A percentile compares a stretch with the other conserved stretches of the same genome.
Conservation (phyloP, 1,140 invertebrate genomes). For the Muscidifurax raptorellus region DNA sequence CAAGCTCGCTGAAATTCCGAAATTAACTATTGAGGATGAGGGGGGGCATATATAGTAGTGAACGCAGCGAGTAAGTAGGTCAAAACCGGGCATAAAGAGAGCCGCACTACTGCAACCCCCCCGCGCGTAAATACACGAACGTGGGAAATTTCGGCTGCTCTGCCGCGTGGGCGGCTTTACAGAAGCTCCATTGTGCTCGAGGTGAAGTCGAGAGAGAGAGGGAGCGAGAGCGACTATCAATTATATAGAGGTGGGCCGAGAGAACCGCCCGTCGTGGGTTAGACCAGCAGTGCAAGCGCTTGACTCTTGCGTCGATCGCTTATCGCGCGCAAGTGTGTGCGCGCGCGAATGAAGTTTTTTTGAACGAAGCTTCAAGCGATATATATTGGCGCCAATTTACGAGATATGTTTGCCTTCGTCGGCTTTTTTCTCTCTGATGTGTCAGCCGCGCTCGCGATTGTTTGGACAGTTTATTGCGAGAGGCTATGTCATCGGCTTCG, state of each 20-base stretch:
- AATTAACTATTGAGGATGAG: background rate
- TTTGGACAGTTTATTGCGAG: slow-evolving; percentile 1
- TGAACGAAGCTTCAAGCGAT: no score
- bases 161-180: background rate
- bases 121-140: background rate
- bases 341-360: background rate
- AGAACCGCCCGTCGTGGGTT: background rate
- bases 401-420: background rate
- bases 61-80: background rate
- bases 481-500: background rate
- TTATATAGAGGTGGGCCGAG: background rate
- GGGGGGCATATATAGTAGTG: background rate
- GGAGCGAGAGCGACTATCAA: background rate
- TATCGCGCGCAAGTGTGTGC: background rate
- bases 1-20: background rate
- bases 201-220: background rate
- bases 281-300: background rate
- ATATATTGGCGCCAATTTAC: background rate
- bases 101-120: background rate
- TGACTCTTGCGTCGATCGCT: background rate
- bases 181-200: background rate
- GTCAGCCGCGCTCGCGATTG: background rate
- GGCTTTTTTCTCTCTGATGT: background rate
- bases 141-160: slow-evolving; percentile 1
- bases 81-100: background rate